Conservation (phyloP, 2,888 invertebrate species). For the Andrena bucephala region DNA sequence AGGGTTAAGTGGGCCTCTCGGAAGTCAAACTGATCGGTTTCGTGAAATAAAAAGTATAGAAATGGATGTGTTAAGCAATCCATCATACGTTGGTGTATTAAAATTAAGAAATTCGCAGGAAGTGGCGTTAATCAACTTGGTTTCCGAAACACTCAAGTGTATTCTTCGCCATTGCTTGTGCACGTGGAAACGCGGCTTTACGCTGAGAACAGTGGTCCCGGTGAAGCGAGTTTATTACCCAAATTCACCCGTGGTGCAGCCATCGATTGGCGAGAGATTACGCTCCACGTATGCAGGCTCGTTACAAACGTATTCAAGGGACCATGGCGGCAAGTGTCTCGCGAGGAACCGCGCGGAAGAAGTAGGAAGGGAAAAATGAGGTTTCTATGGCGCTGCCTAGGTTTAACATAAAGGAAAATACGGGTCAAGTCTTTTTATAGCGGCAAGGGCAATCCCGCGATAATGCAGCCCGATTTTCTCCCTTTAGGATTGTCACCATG, state of each 20-base stretch:
- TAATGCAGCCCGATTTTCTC: constrained; percentile 61
- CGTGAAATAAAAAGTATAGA: no score
- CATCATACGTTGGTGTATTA: no score
- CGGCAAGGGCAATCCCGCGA: constrained; percentile 55
- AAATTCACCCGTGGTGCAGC: constrained; percentile 5
- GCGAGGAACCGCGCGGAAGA: constrained; percentile 18
- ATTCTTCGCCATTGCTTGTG: no score
- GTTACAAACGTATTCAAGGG: constrained; percentile 46
- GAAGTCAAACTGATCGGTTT: no score
- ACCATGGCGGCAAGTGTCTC: constrained; percentile 5
- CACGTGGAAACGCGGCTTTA: neutral
- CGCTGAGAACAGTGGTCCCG: neutral
- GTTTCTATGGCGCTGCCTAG: constrained; percentile 45
- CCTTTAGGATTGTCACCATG: constrained; percentile 47
- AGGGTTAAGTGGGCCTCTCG: no score
- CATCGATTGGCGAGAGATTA: constrained; percentile 11
- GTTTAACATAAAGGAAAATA: constrained; percentile 47
- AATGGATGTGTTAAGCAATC: no score
- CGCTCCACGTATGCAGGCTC: neutral
- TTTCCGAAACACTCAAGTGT: no score
- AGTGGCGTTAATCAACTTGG: no score
- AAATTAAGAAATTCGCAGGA: no score
- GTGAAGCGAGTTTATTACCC: neutral
- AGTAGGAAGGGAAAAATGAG: neutral
- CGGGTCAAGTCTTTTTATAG: constrained; percentile 64